Evolutionary conservation across 2,797 vertebrate genomes (phyloP).

Genomic region (Eulemur albifrons): DNA sequence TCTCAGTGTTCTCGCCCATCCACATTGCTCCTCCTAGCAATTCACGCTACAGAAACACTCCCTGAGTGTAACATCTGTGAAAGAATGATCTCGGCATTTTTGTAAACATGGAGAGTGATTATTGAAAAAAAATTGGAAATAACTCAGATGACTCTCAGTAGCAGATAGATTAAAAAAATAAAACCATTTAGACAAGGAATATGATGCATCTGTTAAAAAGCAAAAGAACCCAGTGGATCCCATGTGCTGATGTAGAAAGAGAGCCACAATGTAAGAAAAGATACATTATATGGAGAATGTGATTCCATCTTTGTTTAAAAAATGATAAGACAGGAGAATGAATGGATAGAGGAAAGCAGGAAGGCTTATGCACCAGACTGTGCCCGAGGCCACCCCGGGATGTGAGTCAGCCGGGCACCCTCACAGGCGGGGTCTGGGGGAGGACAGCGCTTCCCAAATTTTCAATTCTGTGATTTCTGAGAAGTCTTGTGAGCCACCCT

Average conservation of each 20-base stretch:
- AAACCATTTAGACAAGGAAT: neutral
- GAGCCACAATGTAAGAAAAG: rapidly evolving
- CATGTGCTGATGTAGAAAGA: neutral
- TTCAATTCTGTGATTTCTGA: neutral
- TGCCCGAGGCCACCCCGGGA: neutral
- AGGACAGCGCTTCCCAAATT: neutral
- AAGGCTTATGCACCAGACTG: rapidly evolving
- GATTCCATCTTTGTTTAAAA: neutral
- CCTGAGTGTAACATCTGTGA: rapidly evolving
- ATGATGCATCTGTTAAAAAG: rapidly evolving
- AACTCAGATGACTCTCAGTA: too few species aligned
- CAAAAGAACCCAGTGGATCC: neutral
- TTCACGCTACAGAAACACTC: neutral
- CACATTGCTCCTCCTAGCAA: too few species aligned
- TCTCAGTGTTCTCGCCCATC: neutral
- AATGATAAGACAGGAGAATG: neutral
- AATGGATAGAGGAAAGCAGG: neutral
- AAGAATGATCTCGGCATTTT: rapidly evolving
- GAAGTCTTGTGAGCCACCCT: neutral
- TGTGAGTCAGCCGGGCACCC: rapidly evolving
- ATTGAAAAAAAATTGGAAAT: too few species aligned
- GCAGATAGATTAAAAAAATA: neutral
- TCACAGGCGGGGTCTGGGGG: rapidly evolving
- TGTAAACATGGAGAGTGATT: neutral
- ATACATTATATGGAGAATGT: neutral